These are phyloP conservation scores for Sylvietta virens DNA, from an alignment of 2,113 vertebrate genomes.

Conservation along the genomic window DNA sequence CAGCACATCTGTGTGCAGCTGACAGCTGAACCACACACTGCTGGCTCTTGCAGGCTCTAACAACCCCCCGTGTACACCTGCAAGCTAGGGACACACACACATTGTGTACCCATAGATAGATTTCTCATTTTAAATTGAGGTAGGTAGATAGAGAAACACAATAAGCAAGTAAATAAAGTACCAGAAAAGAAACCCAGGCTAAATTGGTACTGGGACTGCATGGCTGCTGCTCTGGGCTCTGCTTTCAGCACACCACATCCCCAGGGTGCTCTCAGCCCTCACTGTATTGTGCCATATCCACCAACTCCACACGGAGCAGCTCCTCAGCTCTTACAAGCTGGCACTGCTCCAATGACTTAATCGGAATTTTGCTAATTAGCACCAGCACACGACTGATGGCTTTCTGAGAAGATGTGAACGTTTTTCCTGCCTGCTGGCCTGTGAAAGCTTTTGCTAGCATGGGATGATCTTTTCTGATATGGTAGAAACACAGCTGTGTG, in stretches of 20 bases:
- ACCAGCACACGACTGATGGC: not conserved
- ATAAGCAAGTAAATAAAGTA: not conserved
- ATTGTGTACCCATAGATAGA: not conserved
- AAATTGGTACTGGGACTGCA: not conserved
- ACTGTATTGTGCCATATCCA: accelerated
- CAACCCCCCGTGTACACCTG: not conserved
- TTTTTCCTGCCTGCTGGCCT: constrained; percentile 37
- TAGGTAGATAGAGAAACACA: not conserved
- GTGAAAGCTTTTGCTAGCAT: constrained; percentile 36
- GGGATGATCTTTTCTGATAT: not conserved
- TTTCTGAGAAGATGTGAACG: not conserved
- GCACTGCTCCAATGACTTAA: constrained; percentile 27
- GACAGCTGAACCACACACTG: not conserved
- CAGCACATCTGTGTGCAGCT: not conserved
- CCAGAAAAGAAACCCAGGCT: not conserved
- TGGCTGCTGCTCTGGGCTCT: not conserved
- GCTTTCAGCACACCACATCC: not conserved
- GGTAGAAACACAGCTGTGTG: not conserved
- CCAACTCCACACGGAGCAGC: not conserved
- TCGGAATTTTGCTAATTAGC: constrained; percentile 36
- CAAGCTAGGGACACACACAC: accelerated
- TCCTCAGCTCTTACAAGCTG: not conserved
- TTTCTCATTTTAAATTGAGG: not conserved
- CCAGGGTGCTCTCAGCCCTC: not conserved
- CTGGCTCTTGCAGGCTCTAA: not conserved